These are phyloP conservation scores for Holacanthus passer DNA, from an alignment of 2,113 vertebrate species.

Conservation along the genomic window DNA sequence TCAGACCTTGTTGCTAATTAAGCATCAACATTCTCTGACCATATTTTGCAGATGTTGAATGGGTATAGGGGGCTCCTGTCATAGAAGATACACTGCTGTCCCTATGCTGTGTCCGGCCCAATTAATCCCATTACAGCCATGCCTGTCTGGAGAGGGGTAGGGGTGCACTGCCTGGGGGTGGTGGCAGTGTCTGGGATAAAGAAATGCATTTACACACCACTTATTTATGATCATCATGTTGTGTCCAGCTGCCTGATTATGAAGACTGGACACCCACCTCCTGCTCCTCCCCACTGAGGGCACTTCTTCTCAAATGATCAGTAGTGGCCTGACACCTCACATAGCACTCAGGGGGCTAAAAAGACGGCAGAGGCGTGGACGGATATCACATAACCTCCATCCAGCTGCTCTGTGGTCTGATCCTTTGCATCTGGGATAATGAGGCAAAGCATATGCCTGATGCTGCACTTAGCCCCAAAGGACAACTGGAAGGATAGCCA, in stretches of 20 bases:
- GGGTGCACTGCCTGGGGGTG: constrained; percentile 46
- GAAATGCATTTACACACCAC: constrained; percentile 22
- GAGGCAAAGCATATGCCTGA: constrained; percentile 60
- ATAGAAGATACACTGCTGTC: constrained; percentile 48
- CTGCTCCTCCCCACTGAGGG: constrained; percentile 25
- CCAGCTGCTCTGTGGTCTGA: constrained; percentile 55
- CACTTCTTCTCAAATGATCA: constrained; percentile 38
- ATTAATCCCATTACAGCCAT: constrained; percentile 76
- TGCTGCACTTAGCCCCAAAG: constrained; percentile 51
- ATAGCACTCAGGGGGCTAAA: constrained; percentile 14
- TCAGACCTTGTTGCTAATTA: constrained; percentile 76
- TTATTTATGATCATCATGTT: constrained; percentile 21
- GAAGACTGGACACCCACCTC: constrained; percentile 17
- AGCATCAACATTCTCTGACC: constrained; percentile 57
- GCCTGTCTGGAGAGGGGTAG: constrained; percentile 46
- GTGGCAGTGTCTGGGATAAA: background rate
- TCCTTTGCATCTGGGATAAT: constrained; percentile 52
- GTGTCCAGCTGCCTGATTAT: constrained; percentile 48
- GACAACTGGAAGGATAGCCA: background rate
- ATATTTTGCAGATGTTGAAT: constrained; percentile 67
- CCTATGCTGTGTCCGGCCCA: constrained; percentile 60
- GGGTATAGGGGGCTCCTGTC: constrained; percentile 62
- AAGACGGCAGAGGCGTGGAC: constrained; percentile 17
- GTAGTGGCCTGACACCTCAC: constrained; percentile 41
- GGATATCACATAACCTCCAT: constrained; percentile 27